Evolutionary conservation across 1,140 invertebrate genomes (phyloP).

Genomic region (Lepidostoma basale): DNA sequence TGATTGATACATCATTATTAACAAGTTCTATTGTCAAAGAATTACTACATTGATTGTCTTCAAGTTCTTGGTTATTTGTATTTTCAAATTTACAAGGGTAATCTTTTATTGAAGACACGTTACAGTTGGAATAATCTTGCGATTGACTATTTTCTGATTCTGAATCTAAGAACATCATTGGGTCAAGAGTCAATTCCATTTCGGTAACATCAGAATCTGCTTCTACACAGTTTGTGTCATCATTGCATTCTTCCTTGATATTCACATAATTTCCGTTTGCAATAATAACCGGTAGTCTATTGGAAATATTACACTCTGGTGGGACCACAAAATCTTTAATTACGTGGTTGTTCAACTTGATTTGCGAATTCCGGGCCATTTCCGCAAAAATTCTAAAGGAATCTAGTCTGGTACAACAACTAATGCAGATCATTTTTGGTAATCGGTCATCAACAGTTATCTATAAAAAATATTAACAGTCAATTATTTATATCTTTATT

Average conservation of each 20-base stretch:
- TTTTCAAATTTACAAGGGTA: conserved; percentile 5
- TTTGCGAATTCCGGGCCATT: conserved; percentile 52
- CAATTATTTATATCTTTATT: no score
- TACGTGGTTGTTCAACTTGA: conserved; percentile 34
- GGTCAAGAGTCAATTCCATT: conserved; percentile 58
- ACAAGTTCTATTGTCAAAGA: conserved; percentile 41
- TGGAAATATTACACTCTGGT: background rate
- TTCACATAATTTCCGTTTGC: conserved; percentile 12
- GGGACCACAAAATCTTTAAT: conserved; percentile 18
- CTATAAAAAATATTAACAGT: no score
- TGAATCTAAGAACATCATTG: conserved; percentile 55
- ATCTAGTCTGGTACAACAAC: conserved; percentile 57
- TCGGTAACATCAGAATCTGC: conserved; percentile 48
- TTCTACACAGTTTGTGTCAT: conserved; percentile 21
- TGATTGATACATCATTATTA: background rate
- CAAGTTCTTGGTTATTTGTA: background rate
- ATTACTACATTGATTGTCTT: conserved; percentile 1
- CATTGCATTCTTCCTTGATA: background rate
- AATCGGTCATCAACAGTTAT: conserved; percentile 56
- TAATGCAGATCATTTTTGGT: conserved; percentile 59
- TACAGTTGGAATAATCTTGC: conserved; percentile 24
- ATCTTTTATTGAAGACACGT: conserved; percentile 18
- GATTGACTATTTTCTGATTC: conserved; percentile 41
- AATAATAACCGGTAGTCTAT: background rate
- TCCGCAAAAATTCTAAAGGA: conserved; percentile 58